phyloP scores from a whole-genome alignment of 1,140 invertebrate genomes.

The Magallana gigas region DNA sequence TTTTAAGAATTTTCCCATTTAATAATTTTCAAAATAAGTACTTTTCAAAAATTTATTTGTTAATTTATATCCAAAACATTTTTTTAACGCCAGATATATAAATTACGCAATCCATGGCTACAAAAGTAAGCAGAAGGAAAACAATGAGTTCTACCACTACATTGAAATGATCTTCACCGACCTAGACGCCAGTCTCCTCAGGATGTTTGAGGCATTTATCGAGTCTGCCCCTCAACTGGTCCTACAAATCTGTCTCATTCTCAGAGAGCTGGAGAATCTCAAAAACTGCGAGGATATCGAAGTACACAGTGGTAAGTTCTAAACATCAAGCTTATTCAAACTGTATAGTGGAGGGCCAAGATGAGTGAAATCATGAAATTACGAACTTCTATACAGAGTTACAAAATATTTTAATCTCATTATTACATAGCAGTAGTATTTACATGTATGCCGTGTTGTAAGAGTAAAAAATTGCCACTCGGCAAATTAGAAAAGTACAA shows the following conservation, averaged over 20 bases:
- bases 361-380: too few species aligned
- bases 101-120: constrained; percentile 72
- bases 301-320: not conserved
- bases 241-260: constrained; percentile 87
- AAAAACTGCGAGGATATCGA: not conserved
- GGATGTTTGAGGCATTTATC: constrained; percentile 93
- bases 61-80: not conserved
- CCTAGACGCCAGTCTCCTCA: constrained; percentile 82
- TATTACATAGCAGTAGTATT: too few species aligned
- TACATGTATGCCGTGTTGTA: too few species aligned
- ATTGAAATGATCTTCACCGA: constrained; percentile 74
- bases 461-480: too few species aligned
- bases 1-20: too few species aligned
- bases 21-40: too few species aligned
- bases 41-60: too few species aligned
- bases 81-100: constrained; percentile 63
- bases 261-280: constrained; percentile 72
- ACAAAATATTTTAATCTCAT: too few species aligned
- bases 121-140: constrained; percentile 48
- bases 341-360: too few species aligned
- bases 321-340: too few species aligned
- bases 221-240: constrained; percentile 93
- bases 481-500: too few species aligned
- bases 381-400: too few species aligned
- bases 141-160: constrained; percentile 56